Evolutionary conservation across 1,140 invertebrate species (phyloP).

Genomic region (Panagrolaimus sp.): DNA sequence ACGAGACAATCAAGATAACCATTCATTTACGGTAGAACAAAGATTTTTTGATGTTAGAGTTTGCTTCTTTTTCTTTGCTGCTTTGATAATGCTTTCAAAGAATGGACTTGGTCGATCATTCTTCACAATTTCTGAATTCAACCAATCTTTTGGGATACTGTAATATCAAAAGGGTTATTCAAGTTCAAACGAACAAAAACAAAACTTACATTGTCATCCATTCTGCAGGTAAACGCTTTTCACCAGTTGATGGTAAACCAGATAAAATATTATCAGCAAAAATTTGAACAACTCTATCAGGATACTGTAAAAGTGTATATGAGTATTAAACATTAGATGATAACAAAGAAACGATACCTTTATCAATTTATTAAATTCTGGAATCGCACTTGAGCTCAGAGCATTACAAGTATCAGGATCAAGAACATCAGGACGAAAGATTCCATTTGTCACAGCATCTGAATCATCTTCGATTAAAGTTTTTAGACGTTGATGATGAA

Average conservation of each 20-base stretch:
- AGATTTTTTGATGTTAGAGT: neutral
- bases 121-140: conserved; percentile 23
- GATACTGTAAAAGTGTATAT: conserved; percentile 23
- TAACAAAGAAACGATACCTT: conserved; percentile 26
- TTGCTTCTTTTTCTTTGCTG: conserved; percentile 20
- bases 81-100: conserved; percentile 12
- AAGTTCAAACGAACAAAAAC: neutral
- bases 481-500: conserved; percentile 58
- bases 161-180: conserved; percentile 6
- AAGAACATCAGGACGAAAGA: conserved; percentile 73
- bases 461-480: conserved; percentile 75
- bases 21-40: neutral
- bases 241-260: conserved; percentile 26
- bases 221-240: conserved; percentile 22
- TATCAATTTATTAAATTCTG: conserved; percentile 67
- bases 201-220: conserved; percentile 31
- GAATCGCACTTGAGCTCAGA: conserved; percentile 68
- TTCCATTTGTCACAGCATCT: conserved; percentile 65
- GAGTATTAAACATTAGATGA: neutral
- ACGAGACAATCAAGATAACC: neutral
- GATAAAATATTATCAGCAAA: conserved; percentile 27
- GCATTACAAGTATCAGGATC: conserved; percentile 86
- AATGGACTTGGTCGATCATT: conserved; percentile 11
- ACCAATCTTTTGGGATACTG: conserved; percentile 23
- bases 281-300: conserved; percentile 19